Conservation (phyloP, 1,140 invertebrate genomes). For the Heliconius eleuchia region DNA sequence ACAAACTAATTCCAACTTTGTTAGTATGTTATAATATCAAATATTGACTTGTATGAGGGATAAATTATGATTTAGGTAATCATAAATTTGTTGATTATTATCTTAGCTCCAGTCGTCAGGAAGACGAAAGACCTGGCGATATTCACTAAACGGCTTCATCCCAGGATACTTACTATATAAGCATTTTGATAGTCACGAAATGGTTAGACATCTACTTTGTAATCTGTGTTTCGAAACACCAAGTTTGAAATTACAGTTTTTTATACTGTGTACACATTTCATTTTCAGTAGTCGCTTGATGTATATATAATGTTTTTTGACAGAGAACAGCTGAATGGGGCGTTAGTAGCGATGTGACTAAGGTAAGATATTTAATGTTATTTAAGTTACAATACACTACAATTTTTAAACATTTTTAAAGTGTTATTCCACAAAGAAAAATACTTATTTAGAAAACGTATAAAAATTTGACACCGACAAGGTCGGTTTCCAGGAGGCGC, state of each 20-base stretch:
- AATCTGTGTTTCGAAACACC: too few species aligned
- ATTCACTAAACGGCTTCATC: not conserved
- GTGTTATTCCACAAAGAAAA: too few species aligned
- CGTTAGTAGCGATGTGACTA: conserved; percentile 60
- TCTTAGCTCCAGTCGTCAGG: not conserved
- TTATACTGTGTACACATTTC: too few species aligned
- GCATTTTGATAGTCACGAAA: too few species aligned
- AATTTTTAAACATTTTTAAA: not conserved
- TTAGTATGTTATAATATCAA: not conserved
- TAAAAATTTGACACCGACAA: too few species aligned
- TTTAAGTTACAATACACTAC: not conserved
- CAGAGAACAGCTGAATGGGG: conserved; percentile 64
- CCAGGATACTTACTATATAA: not conserved
- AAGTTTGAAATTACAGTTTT: not conserved
- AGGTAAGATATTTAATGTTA: conserved; percentile 44
- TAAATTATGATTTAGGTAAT: not conserved
- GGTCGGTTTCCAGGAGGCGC: too few species aligned
- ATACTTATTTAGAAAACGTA: too few species aligned
- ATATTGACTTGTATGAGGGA: not conserved
- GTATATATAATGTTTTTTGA: conserved; percentile 11
- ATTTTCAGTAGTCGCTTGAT: too few species aligned
- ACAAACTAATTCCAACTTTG: not conserved
- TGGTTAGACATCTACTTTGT: too few species aligned
- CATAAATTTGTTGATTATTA: not conserved
- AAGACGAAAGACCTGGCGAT: not conserved